phyloP scores from a whole-genome alignment of 2,113 vertebrate genomes.

The Crotophaga sulcirostris region DNA sequence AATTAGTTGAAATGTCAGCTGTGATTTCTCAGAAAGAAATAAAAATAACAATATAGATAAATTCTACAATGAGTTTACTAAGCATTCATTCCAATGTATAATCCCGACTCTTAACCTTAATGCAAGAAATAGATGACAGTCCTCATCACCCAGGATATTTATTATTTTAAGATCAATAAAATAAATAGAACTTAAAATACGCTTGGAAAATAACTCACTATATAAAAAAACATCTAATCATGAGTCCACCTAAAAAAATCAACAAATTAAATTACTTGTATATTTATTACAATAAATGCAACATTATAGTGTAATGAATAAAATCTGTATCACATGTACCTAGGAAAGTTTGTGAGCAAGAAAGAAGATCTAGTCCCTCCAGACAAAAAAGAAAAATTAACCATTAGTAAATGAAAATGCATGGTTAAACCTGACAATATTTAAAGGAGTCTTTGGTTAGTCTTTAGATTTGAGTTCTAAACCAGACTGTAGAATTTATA shows the following conservation, averaged over 20 bases:
- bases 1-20: not conserved
- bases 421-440: not conserved
- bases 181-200: not conserved
- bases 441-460: not conserved
- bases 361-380: not conserved
- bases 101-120: not conserved
- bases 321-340: not conserved
- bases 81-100: not conserved
- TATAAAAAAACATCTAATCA: not conserved
- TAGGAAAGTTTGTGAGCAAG: not conserved
- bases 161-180: not conserved
- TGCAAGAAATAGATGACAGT: not conserved
- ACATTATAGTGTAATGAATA: not conserved
- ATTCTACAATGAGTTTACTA: not conserved
- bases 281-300: not conserved
- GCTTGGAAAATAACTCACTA: not conserved
- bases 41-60: not conserved
- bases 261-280: not conserved
- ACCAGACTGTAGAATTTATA: not conserved
- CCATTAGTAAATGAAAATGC: not conserved
- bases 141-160: not conserved
- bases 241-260: not conserved
- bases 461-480: not conserved
- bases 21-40: not conserved
- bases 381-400: not conserved